Evolutionary conservation across 1,140 invertebrate species (phyloP), one percentile per base, ranked within the genome.

Genomic region (Drosophila nannoptera): DNA sequence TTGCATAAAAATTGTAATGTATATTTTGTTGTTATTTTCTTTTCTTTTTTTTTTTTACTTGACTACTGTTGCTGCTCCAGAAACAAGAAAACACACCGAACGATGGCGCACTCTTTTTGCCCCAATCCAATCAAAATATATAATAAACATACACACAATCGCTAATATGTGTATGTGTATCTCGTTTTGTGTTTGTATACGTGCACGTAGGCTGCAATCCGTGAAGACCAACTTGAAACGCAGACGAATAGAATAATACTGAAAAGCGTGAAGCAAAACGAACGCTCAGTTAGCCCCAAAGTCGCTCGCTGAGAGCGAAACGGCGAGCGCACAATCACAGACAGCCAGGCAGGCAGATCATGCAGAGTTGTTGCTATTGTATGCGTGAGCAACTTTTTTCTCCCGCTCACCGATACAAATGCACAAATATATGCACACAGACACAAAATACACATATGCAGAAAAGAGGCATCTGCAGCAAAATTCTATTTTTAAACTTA

Each of bases 401-500:
- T 54, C 54, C 54, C 45, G 45, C 68, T 68, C 71, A 67, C 52
- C 52, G 43, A 50, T 49, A 55, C 50, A 32, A 29, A 36, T 42
- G 50, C 52, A 63, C 14, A 45, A 5, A 43, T 38, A 43, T n/a
- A 43, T 14, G 4, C 32, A 35, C 7, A 52, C 12, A 43, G 7
- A 42, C 42, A 33, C 56, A 46, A 35, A 22, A 22, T 22, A 59
- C 60, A 60, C 63, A 74, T 64, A 76, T 77, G 68, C 74, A 81
- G 77, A 74, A 76, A 80, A 76, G 72, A 75, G 74, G 80, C 80
- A 84, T 84, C 80, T 84, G 80, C 80, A 77, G 81, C 73, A 53
- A 55, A 84, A 80, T 70, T 84, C 80, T 84, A 84, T 84, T 84
- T 84, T 86, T 84, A 84, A 84, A 84, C 80, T 84, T 84, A 84